These are phyloP conservation scores for Momotus momota DNA, from an alignment of 2,797 vertebrate species.

Conservation along the genomic window DNA sequence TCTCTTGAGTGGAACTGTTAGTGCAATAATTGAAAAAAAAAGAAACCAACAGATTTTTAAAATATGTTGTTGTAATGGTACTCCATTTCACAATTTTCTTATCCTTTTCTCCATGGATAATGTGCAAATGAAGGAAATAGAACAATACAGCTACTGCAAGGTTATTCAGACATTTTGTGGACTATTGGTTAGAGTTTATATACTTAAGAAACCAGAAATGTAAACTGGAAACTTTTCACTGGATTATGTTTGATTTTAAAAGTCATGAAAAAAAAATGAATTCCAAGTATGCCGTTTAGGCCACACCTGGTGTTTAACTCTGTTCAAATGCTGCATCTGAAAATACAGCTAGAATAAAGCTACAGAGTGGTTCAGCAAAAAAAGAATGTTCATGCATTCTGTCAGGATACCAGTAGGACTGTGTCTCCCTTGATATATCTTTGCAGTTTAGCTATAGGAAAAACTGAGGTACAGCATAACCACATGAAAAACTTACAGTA, in stretches of 20 bases:
- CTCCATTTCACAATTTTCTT: background rate
- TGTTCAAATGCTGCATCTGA: background rate
- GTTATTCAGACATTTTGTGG: background rate
- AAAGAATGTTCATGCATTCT: background rate
- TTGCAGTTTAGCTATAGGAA: constrained; percentile 28
- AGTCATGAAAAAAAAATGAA: background rate
- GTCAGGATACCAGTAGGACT: background rate
- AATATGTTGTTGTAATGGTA: background rate
- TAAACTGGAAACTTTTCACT: background rate
- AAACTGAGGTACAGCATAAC: constrained; percentile 20
- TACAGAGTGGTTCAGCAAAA: background rate
- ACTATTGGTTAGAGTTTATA: background rate
- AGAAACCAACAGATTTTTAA: background rate
- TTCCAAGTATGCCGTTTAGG: background rate
- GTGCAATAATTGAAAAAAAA: background rate
- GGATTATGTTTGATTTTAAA: background rate
- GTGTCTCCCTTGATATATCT: background rate
- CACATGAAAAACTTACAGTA: constrained; percentile 15
- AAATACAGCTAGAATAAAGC: background rate
- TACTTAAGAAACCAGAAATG: background rate
- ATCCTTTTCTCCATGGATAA: background rate
- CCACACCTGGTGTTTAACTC: background rate
- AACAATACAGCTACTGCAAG: background rate
- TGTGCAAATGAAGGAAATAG: background rate
- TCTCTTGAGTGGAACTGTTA: background rate